These are phyloP conservation scores for Aeoliscus strigatus DNA, from an alignment of 2,797 vertebrate species.

Conservation along the genomic window DNA sequence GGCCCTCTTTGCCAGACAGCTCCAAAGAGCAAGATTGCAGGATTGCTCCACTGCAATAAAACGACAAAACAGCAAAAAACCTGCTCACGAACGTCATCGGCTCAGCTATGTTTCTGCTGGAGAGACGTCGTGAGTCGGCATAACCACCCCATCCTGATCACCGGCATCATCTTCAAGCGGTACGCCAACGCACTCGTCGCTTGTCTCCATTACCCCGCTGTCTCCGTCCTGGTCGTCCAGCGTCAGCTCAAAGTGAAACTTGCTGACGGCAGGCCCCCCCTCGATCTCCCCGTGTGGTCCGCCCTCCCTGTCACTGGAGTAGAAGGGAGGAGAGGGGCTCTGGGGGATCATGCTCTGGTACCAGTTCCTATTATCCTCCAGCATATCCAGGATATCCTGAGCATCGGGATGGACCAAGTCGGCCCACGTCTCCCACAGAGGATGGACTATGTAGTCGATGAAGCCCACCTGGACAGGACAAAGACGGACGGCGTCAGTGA, in stretches of 20 bases:
- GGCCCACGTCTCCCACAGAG: slow-evolving; percentile 98
- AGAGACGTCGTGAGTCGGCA: slow-evolving; percentile 71
- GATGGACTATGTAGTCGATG: slow-evolving; percentile 97
- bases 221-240: slow-evolving; percentile 73
- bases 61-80: slow-evolving; percentile 34
- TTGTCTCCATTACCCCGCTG: slow-evolving; percentile 67
- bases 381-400: slow-evolving; percentile 94
- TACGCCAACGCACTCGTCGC: slow-evolving; percentile 59
- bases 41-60: slow-evolving; percentile 74
- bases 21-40: slow-evolving; percentile 68
- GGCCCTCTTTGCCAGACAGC: slow-evolving; percentile 50
- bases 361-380: slow-evolving; percentile 99
- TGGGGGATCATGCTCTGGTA: slow-evolving; percentile 99
- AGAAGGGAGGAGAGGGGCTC: slow-evolving; percentile 93
- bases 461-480: slow-evolving; percentile 84
- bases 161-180: slow-evolving; percentile 15
- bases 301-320: slow-evolving; percentile 79
- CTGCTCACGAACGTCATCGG: slow-evolving; percentile 23
- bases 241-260: slow-evolving; percentile 93
- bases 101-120: slow-evolving; percentile 80
- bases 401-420: slow-evolving; percentile 97
- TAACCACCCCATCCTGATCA: slow-evolving; percentile 55
- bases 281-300: slow-evolving; percentile 71
- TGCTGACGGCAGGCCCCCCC: slow-evolving; percentile 75
- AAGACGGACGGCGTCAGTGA: slow-evolving; percentile 7